Evolutionary conservation across 2,113 vertebrate genomes (phyloP), one percentile per base, ranked within the genome.

Genomic region (Saguinus imperator): DNA sequence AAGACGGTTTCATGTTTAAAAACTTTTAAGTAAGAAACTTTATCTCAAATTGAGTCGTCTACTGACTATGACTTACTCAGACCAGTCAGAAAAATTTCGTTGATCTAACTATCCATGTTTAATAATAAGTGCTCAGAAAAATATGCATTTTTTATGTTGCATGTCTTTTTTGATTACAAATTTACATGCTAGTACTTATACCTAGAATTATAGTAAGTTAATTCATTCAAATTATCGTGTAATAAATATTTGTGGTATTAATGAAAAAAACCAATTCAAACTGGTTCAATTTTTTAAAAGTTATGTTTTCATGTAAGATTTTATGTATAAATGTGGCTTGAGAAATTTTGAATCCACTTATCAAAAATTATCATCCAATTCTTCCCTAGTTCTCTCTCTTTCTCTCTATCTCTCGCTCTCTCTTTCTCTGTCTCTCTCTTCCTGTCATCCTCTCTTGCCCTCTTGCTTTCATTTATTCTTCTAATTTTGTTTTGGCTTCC

Each of bases 81-180:
- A 75, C 25, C 21, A 29, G 27, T 3, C 20, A 4, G 0, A 82
- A 95, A 95, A 68, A 16, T n/a, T 70, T 40, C 55, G 29, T 77
- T 91, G 25, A 45, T 86, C 52, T 95, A 73, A 83, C 58, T 89
- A n/a, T 8, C 13, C 40, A 27, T 89, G 35, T 92, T n/a, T 93
- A 93, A 80, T 68, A 64, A 88, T n/a, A 23, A 85, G 13, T 72
- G 3, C 25, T 64, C n/a, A 27, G 40, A 86, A 91, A 55, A 80
- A 45, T 2, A 66, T 25, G 5, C 35, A 35, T 91, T 84, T 80
- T 77, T 68, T 68, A 68, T 72, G 50, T 79, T 92, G 4, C 21
- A 9, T 82, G 85, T 37, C 35, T 75, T 83, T 80, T 92, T 86
- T 80, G 81, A 88, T 89, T 92, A 79, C 81, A 93, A 61, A 58